These are phyloP conservation scores for Adoxophyes honmai DNA, from an alignment of 1,140 invertebrate genomes.

Conservation along the genomic window DNA sequence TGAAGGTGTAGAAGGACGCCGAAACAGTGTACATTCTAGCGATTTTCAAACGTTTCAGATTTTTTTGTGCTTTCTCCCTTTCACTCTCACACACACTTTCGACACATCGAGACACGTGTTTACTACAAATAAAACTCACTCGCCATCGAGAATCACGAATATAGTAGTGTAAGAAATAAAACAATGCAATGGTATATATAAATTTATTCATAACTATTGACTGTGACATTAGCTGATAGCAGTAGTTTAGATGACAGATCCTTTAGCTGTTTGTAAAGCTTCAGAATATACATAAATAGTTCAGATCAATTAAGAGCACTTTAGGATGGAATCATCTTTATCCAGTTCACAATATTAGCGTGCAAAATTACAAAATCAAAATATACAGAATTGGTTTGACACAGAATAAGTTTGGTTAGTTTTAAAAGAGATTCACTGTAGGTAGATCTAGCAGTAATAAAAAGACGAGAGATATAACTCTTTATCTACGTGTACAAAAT, in stretches of 20 bases:
- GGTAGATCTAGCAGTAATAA: conserved; percentile 22
- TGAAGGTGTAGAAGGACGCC: no score
- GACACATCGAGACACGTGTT: no score
- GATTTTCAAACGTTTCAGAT: no score
- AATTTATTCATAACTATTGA: conserved; percentile 70
- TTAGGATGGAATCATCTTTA: conserved; percentile 72
- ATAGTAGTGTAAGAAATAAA: conserved; percentile 28
- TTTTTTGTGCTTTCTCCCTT: no score
- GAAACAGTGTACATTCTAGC: no score
- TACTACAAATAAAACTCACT: no score
- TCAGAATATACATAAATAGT: conserved; percentile 60
- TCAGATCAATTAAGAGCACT: conserved; percentile 69
- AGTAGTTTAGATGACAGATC: conserved; percentile 32
- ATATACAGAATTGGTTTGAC: conserved; percentile 49
- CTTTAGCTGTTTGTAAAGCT: conserved; percentile 33
- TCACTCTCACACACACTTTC: no score
- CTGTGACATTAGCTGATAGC: conserved; percentile 52
- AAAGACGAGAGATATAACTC: conserved; percentile 29
- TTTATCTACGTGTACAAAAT: conserved; percentile 18
- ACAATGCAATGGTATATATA: conserved; percentile 50
- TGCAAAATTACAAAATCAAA: conserved; percentile 42
- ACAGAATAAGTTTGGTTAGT: conserved; percentile 24
- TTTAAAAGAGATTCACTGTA: conserved; percentile 23
- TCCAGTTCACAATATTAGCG: conserved; percentile 51
- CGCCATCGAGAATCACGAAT: no score